These are phyloP conservation scores for Hirtodrosophila cameraria DNA, from an alignment of 2,888 invertebrate genomes.

Conservation along the genomic window DNA sequence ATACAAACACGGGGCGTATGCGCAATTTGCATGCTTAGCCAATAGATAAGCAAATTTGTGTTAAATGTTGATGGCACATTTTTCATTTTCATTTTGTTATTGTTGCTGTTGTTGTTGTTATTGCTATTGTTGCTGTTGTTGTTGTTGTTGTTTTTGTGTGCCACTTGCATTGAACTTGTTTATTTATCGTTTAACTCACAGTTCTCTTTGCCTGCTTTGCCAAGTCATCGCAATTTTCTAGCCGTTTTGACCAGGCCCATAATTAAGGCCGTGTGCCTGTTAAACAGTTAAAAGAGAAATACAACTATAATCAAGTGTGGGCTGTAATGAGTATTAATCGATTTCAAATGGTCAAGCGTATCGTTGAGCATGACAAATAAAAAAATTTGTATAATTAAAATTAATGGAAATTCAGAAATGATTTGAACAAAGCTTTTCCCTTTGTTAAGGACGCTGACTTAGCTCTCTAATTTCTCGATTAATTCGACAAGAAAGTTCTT, in stretches of 20 bases:
- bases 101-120: not conserved
- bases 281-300: constrained; percentile 7
- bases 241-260: constrained; percentile 38
- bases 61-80: constrained; percentile 57
- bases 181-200: constrained; percentile 25
- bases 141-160: constrained; percentile 27
- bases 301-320: not conserved
- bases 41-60: constrained; percentile 62
- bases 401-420: no score
- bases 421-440: no score
- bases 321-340: constrained; percentile 19
- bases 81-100: constrained; percentile 27
- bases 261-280: constrained; percentile 69
- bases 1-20: constrained; percentile 68
- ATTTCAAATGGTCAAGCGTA: constrained; percentile 5
- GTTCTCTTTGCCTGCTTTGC: constrained; percentile 19
- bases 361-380: no score
- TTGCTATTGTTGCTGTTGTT: not conserved
- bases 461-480: no score
- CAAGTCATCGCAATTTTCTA: constrained; percentile 41
- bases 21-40: constrained; percentile 68
- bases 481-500: no score
- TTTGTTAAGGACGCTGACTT: no score
- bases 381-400: no score
- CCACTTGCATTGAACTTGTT: constrained; percentile 72